These are phyloP conservation scores for Tetragnatha versicolor DNA, from an alignment of 1,140 invertebrate genomes.

Conservation along the genomic window DNA sequence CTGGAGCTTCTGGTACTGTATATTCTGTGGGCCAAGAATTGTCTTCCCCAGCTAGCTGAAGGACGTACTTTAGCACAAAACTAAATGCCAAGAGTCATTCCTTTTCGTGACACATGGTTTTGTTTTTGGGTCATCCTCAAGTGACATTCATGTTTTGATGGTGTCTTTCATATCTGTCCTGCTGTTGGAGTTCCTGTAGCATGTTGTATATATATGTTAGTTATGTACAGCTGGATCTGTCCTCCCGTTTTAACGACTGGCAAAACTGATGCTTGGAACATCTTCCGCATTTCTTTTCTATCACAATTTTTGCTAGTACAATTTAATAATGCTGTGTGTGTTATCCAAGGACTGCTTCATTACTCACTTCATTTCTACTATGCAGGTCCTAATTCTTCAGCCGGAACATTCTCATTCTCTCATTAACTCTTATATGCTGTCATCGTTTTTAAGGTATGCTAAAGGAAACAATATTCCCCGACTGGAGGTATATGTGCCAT, in stretches of 20 bases:
- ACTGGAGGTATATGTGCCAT: slow-evolving; percentile 32
- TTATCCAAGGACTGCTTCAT: slow-evolving; percentile 25
- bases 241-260: slow-evolving; percentile 48
- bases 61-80: slow-evolving; percentile 40
- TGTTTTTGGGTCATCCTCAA: slow-evolving; percentile 42
- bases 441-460: not conserved
- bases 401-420: slow-evolving; percentile 16
- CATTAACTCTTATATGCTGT: slow-evolving; percentile 20
- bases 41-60: slow-evolving; percentile 55
- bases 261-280: slow-evolving; percentile 35
- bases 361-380: slow-evolving; percentile 17
- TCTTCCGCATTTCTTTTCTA: slow-evolving; percentile 48
- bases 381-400: slow-evolving; percentile 19
- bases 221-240: slow-evolving; percentile 54
- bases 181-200: slow-evolving; percentile 54
- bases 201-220: slow-evolving; percentile 50
- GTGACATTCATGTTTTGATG: slow-evolving; percentile 52
- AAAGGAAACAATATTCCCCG: slow-evolving; percentile 15
- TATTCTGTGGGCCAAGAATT: slow-evolving; percentile 49
- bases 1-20: slow-evolving; percentile 44
- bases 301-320: slow-evolving; percentile 32
- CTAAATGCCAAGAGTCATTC: slow-evolving; percentile 54
- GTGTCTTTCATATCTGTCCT: slow-evolving; percentile 55
- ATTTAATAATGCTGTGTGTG: slow-evolving; percentile 14
- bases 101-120: slow-evolving; percentile 45